phyloP scores from a whole-genome alignment of 2,797 vertebrate species.

The Neosilurus hyrtlii region DNA sequence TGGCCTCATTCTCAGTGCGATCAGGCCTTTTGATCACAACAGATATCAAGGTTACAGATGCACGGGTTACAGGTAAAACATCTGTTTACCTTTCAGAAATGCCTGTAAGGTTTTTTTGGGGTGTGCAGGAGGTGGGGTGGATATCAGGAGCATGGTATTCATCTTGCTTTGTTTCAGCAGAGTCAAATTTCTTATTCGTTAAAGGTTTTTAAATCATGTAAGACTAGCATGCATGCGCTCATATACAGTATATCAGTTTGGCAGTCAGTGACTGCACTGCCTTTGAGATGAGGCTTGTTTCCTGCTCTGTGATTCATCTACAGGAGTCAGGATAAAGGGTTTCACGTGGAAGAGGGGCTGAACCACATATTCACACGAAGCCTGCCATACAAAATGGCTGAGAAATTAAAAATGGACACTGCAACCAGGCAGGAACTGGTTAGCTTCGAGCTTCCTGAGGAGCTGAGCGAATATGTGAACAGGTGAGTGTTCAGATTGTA shows the following conservation, averaged over 20 bases:
- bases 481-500: constrained; percentile 71
- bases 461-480: constrained; percentile 80
- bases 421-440: constrained; percentile 66
- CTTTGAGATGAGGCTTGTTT: not conserved
- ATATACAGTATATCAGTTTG: too few species aligned
- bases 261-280: not conserved
- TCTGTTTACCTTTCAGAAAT: not conserved
- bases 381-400: constrained; percentile 60
- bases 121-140: too few species aligned
- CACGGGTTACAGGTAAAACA: constrained; percentile 91
- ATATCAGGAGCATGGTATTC: not conserved
- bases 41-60: constrained; percentile 79
- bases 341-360: constrained; percentile 82
- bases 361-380: constrained; percentile 86
- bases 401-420: constrained; percentile 66
- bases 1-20: constrained; percentile 78
- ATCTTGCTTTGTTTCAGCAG: not conserved
- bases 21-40: constrained; percentile 77
- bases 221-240: not conserved
- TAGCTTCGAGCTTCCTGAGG: constrained; percentile 76
- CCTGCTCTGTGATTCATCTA: constrained; percentile 1
- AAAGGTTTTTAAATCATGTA: not conserved
- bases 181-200: not conserved
- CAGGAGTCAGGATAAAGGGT: constrained; percentile 95
- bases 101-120: not conserved